These are phyloP conservation scores for Sitta carolinensis DNA, from an alignment of 2,797 vertebrate species.

Conservation along the genomic window DNA sequence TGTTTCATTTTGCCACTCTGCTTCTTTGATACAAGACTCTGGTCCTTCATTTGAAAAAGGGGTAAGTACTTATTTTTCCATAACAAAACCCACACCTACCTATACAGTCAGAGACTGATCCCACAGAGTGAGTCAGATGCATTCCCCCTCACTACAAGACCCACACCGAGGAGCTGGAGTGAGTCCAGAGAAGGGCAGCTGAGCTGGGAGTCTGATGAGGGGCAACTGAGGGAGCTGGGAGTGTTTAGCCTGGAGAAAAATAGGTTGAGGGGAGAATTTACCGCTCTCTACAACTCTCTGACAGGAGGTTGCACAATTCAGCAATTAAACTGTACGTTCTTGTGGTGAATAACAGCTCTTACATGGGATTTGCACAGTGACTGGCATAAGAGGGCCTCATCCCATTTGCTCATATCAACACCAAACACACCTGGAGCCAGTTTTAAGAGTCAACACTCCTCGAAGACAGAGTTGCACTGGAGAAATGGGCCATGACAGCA, in stretches of 20 bases:
- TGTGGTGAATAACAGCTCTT: neutral
- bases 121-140: neutral
- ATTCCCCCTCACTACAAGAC: neutral
- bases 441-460: neutral
- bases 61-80: neutral
- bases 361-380: neutral
- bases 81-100: neutral
- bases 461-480: neutral
- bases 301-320: neutral
- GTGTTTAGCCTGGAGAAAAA: neutral
- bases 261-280: neutral
- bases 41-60: neutral
- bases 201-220: neutral
- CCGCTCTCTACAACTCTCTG: neutral
- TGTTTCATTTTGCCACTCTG: neutral
- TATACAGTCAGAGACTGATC: neutral
- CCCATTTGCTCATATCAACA: neutral
- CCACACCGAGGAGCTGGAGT: neutral
- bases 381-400: neutral
- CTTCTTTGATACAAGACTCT: accelerated
- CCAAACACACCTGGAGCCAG: neutral
- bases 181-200: accelerated
- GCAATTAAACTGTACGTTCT: neutral
- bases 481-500: constrained; percentile 25
- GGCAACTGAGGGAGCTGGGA: neutral